Evolutionary conservation across 2,797 vertebrate species (phyloP), one percentile per base, ranked within the genome.

Genomic region (Gambelia wislizenii): DNA sequence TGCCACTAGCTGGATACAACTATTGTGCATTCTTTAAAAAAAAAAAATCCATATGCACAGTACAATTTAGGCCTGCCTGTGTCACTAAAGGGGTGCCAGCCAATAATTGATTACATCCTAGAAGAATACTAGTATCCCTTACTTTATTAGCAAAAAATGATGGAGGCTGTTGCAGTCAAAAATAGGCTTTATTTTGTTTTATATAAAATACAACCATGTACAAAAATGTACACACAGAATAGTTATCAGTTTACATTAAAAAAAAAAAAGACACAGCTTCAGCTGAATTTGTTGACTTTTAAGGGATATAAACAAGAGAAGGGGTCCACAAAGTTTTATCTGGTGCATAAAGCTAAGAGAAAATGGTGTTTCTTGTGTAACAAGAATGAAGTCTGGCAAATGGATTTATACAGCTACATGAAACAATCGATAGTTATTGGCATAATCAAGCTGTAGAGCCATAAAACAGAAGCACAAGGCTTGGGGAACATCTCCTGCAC

Each of bases 121-220:
- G 6, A 61, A 61, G 59, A 61, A 25, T 61, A 64, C 27, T 64
- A 30, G 61, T 64, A 64, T 64, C 25, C 6, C 20, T 59, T 22
- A 59, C 20, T 64, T 64, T 64, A 30, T 30, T 56, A 14, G 81
- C 36, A 56, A 86, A 75, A 77, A 22, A 18, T 39, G 42, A 76
- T 33, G 54, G 67, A 70, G 76, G n/a, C 39, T 10, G 14, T 22
- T 91, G 86, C 84, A 86, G 54, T 89, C 91, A 93, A 96, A 97
- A 95, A 91, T 94, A 89, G 91, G 49, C 95, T 97, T 96, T 96
- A 76, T 95, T 95, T 94, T 79, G 20, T 96, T 97, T 95, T 92
- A 94, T 98, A 97, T 96, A 98, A 98, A 98, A 98, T 97, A 97
- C 94, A 95, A 96, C 96, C 96, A 97, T 97, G 98, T 98, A 98